Evolutionary conservation across 2,888 invertebrate genomes (phyloP).

Genomic region (Elysia crispata): DNA sequence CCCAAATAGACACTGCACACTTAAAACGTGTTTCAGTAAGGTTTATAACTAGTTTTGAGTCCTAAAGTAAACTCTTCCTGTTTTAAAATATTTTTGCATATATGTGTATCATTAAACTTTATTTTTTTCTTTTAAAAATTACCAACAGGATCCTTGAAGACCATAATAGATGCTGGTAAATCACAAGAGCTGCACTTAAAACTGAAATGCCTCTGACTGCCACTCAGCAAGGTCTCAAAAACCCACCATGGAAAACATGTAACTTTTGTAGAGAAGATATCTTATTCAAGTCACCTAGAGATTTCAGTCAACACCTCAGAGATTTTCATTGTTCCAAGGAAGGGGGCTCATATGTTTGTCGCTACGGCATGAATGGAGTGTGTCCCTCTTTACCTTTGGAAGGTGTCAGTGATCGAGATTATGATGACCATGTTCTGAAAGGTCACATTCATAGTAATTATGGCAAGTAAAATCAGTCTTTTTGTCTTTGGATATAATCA

Average conservation of each 20-base stretch:
- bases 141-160: no score
- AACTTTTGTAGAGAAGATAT: slow-evolving; percentile 60
- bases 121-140: no score
- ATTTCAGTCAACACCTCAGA: slow-evolving; percentile 85
- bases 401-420: slow-evolving; percentile 91
- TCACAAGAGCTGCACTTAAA: neutral
- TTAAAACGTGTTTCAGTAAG: no score
- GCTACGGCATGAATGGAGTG: slow-evolving; percentile 91
- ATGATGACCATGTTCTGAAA: slow-evolving; percentile 89
- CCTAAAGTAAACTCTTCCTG: no score
- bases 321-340: slow-evolving; percentile 89
- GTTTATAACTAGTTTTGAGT: no score
- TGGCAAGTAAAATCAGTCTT: slow-evolving; percentile 10
- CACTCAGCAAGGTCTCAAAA: slow-evolving; percentile 2
- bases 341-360: slow-evolving; percentile 91
- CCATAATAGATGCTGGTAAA: neutral
- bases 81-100: no score
- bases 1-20: no score
- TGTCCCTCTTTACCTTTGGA: slow-evolving; percentile 92
- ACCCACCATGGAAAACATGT: slow-evolving; percentile 67
- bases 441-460: slow-evolving; percentile 78
- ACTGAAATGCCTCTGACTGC: slow-evolving; percentile 33
- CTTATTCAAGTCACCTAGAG: slow-evolving; percentile 72
- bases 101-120: no score
- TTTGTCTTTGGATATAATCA: neutral